Evolutionary conservation across 2,797 vertebrate species (phyloP).

Genomic region (Pampus argenteus): DNA sequence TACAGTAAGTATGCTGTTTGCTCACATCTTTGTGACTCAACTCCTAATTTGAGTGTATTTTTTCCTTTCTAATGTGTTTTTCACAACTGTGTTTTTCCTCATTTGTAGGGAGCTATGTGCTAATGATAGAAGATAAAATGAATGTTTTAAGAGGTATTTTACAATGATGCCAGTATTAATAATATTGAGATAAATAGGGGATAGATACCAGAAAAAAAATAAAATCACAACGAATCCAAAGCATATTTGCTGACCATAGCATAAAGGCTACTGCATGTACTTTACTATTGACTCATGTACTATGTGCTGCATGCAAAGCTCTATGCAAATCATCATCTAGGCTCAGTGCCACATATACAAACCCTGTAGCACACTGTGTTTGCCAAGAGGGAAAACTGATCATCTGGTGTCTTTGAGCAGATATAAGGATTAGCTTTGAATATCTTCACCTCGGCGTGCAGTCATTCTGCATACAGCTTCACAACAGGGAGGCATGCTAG

Average conservation of each 20-base stretch:
- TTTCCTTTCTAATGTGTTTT: not conserved
- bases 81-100: not conserved
- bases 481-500: slow-evolving; percentile 60
- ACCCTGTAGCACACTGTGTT: slow-evolving; percentile 52
- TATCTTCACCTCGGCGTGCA: slow-evolving; percentile 66
- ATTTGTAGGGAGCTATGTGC: not conserved
- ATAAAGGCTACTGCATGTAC: slow-evolving; percentile 24
- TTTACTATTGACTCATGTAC: slow-evolving; percentile 50
- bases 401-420: slow-evolving; percentile 72
- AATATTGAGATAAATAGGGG: not conserved
- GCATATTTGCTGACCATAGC: slow-evolving; percentile 18
- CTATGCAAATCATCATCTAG: slow-evolving; percentile 23
- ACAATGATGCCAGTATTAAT: not conserved
- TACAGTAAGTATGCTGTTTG: not conserved
- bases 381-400: slow-evolving; percentile 70
- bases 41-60: not conserved
- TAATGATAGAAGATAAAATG: not conserved
- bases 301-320: slow-evolving; percentile 35
- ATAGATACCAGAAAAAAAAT: not conserved
- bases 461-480: slow-evolving; percentile 67
- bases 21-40: not conserved
- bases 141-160: not conserved
- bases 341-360: slow-evolving; percentile 58
- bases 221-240: not conserved
- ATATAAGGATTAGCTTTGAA: slow-evolving; percentile 78